These are phyloP conservation scores for Streptopelia turtur DNA, from an alignment of 2,797 vertebrate genomes.

Conservation along the genomic window DNA sequence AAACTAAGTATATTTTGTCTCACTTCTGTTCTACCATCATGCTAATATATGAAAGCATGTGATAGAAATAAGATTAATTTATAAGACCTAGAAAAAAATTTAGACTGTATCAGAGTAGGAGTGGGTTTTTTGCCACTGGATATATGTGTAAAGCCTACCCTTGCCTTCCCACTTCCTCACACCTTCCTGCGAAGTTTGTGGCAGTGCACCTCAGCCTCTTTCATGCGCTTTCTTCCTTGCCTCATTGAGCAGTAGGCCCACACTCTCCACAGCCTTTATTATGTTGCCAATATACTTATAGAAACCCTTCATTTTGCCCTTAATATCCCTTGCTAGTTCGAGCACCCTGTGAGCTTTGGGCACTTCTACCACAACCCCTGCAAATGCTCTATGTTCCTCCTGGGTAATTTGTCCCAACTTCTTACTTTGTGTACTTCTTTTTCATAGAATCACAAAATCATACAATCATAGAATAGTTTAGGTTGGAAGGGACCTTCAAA, in stretches of 20 bases:
- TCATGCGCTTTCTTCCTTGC: neutral
- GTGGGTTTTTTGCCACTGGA: neutral
- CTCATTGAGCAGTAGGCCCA: neutral
- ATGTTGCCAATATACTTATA: neutral
- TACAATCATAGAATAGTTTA: too few relatives aligned
- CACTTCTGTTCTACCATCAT: neutral
- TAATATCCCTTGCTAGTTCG: neutral
- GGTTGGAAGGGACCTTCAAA: too few relatives aligned
- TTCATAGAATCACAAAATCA: neutral
- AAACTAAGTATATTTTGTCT: neutral
- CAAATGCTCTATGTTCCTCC: neutral
- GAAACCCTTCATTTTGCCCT: neutral
- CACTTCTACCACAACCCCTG: neutral
- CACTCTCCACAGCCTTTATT: neutral
- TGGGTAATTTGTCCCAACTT: neutral
- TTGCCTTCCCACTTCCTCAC: neutral
- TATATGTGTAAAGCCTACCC: neutral
- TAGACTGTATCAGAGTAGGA: neutral
- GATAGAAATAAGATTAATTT: neutral
- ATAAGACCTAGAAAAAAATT: neutral
- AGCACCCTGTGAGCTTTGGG: neutral
- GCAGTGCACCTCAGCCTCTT: neutral
- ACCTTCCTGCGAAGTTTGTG: neutral
- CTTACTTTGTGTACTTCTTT: neutral
- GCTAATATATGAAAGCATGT: neutral